These are phyloP conservation scores for Himalopsyche phryganea DNA, from an alignment of 1,140 invertebrate genomes.

Conservation along the genomic window DNA sequence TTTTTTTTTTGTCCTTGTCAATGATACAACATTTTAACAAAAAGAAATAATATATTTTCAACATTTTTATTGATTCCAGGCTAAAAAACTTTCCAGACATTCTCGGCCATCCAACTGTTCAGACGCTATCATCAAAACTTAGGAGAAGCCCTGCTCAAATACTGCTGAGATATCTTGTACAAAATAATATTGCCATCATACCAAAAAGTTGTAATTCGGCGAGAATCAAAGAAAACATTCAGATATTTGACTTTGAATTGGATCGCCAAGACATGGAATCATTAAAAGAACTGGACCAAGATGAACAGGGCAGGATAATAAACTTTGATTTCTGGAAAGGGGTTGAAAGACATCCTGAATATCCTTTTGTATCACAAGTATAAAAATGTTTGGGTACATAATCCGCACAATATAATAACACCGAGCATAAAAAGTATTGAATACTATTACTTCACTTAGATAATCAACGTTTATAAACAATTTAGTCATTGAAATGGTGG, in stretches of 20 bases:
- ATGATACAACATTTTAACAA: not conserved
- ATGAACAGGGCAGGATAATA: constrained; percentile 66
- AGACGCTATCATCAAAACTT: constrained; percentile 47
- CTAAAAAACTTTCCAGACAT: constrained; percentile 55
- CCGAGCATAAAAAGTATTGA: no score
- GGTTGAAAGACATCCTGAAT: constrained; percentile 62
- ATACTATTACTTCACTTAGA: no score
- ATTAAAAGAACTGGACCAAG: constrained; percentile 58
- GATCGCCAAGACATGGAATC: constrained; percentile 52
- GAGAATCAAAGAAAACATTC: constrained; percentile 55
- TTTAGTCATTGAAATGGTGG: no score
- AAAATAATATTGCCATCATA: constrained; percentile 54
- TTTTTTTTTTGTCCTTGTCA: not conserved
- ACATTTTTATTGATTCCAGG: constrained; percentile 31
- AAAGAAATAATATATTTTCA: not conserved
- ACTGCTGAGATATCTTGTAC: constrained; percentile 53
- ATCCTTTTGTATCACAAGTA: constrained; percentile 44
- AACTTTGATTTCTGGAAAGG: constrained; percentile 58
- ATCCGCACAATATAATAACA: no score
- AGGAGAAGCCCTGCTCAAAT: constrained; percentile 55
- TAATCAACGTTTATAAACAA: no score
- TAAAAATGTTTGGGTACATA: no score
- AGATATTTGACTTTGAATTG: constrained; percentile 63
- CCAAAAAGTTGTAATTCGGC: constrained; percentile 55
- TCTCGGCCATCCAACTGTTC: constrained; percentile 53